Percentiles rank a stretch among this genome's conserved stretches.
Conservation (phyloP, 2,888 invertebrate species). For the Cheilosia soror region DNA sequence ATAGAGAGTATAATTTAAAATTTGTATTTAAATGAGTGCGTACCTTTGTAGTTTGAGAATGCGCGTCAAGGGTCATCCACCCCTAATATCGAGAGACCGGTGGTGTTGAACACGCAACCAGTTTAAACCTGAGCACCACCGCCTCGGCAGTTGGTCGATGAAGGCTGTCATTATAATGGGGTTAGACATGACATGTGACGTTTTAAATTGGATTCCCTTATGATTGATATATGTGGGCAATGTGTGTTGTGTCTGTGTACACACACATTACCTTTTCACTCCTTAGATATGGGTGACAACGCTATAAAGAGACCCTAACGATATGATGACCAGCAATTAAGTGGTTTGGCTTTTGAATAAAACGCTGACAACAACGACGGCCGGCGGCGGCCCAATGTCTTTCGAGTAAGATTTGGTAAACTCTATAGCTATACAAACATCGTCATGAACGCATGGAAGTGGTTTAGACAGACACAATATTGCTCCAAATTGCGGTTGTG, state of each 20-base stretch:
- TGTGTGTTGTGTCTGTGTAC: conserved; percentile 5
- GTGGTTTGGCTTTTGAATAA: conserved; percentile 44
- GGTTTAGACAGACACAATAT: conserved; percentile 19
- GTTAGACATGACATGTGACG: conserved; percentile 63
- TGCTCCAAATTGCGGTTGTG: background rate
- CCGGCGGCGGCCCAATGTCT: background rate
- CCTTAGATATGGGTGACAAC: conserved; percentile 38
- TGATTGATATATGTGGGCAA: conserved; percentile 65
- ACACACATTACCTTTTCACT: conserved; percentile 53
- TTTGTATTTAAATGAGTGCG: conserved; percentile 42
- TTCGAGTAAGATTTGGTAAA: conserved; percentile 3
- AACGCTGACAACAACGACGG: background rate
- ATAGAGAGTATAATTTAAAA: conserved; percentile 14
- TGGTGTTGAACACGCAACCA: conserved; percentile 60
- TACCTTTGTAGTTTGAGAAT: conserved; percentile 1
- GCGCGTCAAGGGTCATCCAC: conserved; percentile 60
- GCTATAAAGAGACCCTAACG: conserved; percentile 32
- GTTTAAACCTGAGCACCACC: conserved; percentile 70
- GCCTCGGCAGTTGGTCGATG: conserved; percentile 64
- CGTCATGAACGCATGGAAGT: background rate
- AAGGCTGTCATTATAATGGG: conserved; percentile 55
- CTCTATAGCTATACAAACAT: background rate
- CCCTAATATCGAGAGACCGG: conserved; percentile 18
- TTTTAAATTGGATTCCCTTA: conserved; percentile 66
- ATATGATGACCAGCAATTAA: conserved; percentile 46